phyloP scores from a whole-genome alignment of 1,140 invertebrate genomes.

The Drosophila ambigua region DNA sequence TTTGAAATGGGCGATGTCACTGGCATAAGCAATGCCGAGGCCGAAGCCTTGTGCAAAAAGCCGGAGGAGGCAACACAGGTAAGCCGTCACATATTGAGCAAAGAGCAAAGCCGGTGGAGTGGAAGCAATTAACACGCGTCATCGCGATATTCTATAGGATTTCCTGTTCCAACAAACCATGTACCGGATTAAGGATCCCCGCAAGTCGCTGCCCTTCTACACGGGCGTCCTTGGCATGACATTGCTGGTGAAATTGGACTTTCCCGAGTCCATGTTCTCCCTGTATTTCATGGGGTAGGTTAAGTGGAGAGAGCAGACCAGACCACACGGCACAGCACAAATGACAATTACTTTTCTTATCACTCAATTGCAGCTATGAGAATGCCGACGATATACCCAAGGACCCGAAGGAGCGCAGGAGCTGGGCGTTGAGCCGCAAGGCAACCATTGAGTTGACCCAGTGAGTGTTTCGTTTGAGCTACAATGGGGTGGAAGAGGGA shows the following conservation, averaged over 20 bases:
- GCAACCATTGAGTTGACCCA: constrained; percentile 97
- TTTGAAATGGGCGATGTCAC: constrained; percentile 85
- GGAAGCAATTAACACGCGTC: neutral
- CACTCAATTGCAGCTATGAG: constrained; percentile 87
- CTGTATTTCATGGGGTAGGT: constrained; percentile 94
- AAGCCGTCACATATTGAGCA: neutral
- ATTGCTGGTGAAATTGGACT: constrained; percentile 94
- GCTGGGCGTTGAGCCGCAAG: constrained; percentile 92
- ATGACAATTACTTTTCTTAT: constrained; percentile 9
- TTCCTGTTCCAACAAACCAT: constrained; percentile 98
- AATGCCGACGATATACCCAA: constrained; percentile 89
- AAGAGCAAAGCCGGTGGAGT: neutral
- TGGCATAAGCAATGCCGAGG: constrained; percentile 87
- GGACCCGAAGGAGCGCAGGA: constrained; percentile 87
- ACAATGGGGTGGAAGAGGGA: too few relatives aligned
- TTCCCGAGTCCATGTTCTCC: constrained; percentile 95
- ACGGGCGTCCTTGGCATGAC: constrained; percentile 95
- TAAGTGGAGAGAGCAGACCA: constrained; percentile 19
- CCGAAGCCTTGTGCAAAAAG: constrained; percentile 87
- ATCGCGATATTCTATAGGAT: constrained; percentile 85
- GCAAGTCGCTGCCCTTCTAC: constrained; percentile 94
- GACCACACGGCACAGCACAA: neutral
- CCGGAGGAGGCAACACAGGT: constrained; percentile 87
- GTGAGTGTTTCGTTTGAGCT: constrained; percentile 85
- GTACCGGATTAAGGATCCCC: constrained; percentile 96